Base-by-base conservation (phyloP, 2,888 invertebrate species). In the Omphaloscelis lunosa region DNA sequence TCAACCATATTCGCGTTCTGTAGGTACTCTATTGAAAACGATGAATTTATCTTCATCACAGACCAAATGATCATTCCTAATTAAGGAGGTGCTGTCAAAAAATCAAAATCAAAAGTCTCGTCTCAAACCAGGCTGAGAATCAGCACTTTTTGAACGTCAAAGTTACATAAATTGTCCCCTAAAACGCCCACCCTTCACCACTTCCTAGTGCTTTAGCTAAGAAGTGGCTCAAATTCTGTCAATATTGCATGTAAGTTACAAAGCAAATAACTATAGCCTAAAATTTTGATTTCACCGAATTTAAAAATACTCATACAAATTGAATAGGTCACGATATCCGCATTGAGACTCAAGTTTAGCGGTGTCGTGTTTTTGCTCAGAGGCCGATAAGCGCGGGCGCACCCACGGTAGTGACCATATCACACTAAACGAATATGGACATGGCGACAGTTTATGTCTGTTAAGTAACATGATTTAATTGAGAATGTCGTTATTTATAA, bases 301-400 rank as follows among this genome's bases (percentile, higher is more conserved):
- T 34, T 15, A 45, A 72, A 85, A 69, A 72, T 41, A 56, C 4
- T 58, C 20, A 61, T 41, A 70, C 51, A 63, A 81, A 75, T 45
- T n/a, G 23, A 20, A 27, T 63, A 69, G 48, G 34, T 73, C 59
- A 66, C 29, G n/a, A 83, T 65, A 84, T 86, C 84, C 84, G 84
- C 84, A 86, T 84, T 79, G 65, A 67, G 39, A 63, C 63, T 56
- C 53, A 53, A 65, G 48, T 67, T 67, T 76, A 39, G 82, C 67
- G n/a, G 74, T 68, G 73, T 72, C 86, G 34, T 70, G 84, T 86
- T 86, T 84, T 84, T 84, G 72, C 69, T 12, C 29, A 67, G 72
- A 79, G 86, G 84, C 75, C 72, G 41, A 70, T 67, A 1, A 68
- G 34, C 75, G 77, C 78, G 6, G 79, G 79, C 83, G 84, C 86